Evolutionary conservation across 1,140 invertebrate genomes (phyloP), one percentile per base, ranked within the genome.

Genomic region (Manduca sexta): DNA sequence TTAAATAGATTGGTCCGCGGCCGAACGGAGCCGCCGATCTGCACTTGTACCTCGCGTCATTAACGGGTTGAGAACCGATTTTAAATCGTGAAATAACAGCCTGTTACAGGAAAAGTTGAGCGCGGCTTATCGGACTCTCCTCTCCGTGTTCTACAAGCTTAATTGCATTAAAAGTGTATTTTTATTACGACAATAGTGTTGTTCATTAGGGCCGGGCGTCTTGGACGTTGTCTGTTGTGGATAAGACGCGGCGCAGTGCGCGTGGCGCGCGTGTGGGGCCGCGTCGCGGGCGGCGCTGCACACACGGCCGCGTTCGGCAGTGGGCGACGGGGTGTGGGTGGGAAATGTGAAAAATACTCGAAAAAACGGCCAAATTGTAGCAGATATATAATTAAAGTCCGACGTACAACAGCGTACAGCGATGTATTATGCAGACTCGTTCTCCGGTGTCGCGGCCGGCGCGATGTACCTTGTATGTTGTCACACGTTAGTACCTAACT

Each of bases 1-100:
- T 83, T 85, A 86, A 86, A 86, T 86, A 86, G 84, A 86, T 86
- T 86, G 84, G 82, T 84, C 82, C 83, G 83, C 78, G 79, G 80
- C 77, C 79, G 75, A 82, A 84, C 81, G 81, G 82, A 83, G 80
- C 74, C 70, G 73, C 72, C 76, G 74, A 82, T 81, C 77, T 77
- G 84, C 79, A 83, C 84, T 83, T 80, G 79, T 85, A 86, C 84
- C 55, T 86, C 74, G 84, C 76, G 72, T 84, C 76, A 86, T 86
- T 85, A 85, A 86, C 82, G 84, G 75, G 81, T 86, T 78, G 85
- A 88, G 87, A 88, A 89, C 72, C 78, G 78, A 80, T 82, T 82
- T 82, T 73, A 80, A 80, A 82, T 82, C 74, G 76, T 77, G 73
- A 82, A 82, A 82, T 84, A 84, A 82, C 80, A 82, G 74, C 74